A percentile compares a stretch with the other conserved stretches of the same genome.
phyloP scores from a whole-genome alignment of 2,888 invertebrate genomes.

The Blastobasis lacticolella region DNA sequence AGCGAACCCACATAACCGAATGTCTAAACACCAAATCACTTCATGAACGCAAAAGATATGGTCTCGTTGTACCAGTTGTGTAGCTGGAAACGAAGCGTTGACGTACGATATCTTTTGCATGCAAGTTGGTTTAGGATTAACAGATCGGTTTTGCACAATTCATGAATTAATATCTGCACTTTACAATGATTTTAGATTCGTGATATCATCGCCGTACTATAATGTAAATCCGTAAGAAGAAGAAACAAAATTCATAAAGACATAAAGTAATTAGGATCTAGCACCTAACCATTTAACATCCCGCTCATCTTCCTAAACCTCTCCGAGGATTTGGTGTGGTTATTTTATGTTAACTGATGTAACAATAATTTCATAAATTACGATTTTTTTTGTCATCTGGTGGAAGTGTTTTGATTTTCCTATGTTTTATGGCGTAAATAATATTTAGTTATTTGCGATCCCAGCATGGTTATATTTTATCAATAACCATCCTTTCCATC shows the following conservation, averaged over 20 bases:
- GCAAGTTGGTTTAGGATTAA: constrained; percentile 49
- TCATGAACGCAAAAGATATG: constrained; percentile 57
- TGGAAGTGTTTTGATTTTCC: constrained; percentile 75
- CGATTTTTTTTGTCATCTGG: constrained; percentile 67
- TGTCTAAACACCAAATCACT: constrained; percentile 55
- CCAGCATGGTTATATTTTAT: constrained; percentile 65
- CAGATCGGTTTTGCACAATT: constrained; percentile 56
- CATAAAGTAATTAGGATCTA: constrained; percentile 58
- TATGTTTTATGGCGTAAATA: constrained; percentile 63
- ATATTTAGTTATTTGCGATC: constrained; percentile 59
- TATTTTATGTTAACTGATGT: constrained; percentile 60
- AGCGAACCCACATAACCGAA: constrained; percentile 14
- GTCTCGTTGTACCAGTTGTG: constrained; percentile 18
- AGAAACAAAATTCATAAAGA: constrained; percentile 45
- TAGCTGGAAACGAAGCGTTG: neutral
- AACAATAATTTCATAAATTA: constrained; percentile 49
- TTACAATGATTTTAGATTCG: constrained; percentile 63
- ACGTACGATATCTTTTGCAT: constrained; percentile 48
- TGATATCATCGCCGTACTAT: constrained; percentile 61
- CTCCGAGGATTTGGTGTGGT: constrained; percentile 75
- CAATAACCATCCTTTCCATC: constrained; percentile 43
- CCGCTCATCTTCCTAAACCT: constrained; percentile 68
- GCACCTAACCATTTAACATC: constrained; percentile 62
- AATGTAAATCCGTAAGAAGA: constrained; percentile 51
- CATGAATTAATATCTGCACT: constrained; percentile 64